A percentile compares a stretch with the other conserved stretches of the same genome.
Conservation (phyloP, 2,113 vertebrate species). For the Gasterosteus nipponicus region DNA sequence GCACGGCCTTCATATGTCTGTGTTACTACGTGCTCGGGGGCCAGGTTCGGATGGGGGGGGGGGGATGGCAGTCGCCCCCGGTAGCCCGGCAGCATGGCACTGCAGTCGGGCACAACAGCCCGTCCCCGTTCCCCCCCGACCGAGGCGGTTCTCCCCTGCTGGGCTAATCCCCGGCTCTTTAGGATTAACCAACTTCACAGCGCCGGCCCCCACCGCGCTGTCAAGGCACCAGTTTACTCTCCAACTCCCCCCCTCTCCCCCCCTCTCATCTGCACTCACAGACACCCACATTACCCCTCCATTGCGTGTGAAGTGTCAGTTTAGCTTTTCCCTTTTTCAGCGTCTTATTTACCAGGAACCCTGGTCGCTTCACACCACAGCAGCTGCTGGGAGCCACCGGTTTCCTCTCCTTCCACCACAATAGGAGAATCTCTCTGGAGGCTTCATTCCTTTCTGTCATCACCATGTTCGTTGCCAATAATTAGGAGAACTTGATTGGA, state of each 20-base stretch:
- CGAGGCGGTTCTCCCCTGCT: constrained; percentile 41
- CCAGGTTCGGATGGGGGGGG: neutral
- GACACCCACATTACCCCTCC: constrained; percentile 19
- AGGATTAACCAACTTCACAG: constrained; percentile 78
- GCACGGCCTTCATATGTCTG: constrained; percentile 30
- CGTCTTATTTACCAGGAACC: neutral
- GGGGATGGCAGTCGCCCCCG: neutral
- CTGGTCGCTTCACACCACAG: neutral
- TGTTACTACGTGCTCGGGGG: constrained; percentile 24
- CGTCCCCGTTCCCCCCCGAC: constrained; percentile 17
- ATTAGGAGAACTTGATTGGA: neutral
- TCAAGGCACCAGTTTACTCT: constrained; percentile 50
- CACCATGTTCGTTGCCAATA: neutral
- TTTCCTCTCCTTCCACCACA: neutral
- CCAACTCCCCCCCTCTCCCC: constrained; percentile 9
- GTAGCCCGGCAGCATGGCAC: constrained; percentile 21
- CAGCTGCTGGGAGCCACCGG: neutral
- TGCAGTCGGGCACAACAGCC: constrained; percentile 45
- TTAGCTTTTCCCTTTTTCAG: constrained; percentile 27
- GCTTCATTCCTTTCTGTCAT: neutral
- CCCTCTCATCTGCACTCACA: neutral
- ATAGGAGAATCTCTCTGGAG: neutral
- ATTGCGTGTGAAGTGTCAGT: constrained; percentile 19
- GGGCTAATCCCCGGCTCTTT: constrained; percentile 76
- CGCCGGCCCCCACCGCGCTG: constrained; percentile 67